Evolutionary conservation across 2,113 vertebrate species (phyloP).

Genomic region (Etheostoma cragini): DNA sequence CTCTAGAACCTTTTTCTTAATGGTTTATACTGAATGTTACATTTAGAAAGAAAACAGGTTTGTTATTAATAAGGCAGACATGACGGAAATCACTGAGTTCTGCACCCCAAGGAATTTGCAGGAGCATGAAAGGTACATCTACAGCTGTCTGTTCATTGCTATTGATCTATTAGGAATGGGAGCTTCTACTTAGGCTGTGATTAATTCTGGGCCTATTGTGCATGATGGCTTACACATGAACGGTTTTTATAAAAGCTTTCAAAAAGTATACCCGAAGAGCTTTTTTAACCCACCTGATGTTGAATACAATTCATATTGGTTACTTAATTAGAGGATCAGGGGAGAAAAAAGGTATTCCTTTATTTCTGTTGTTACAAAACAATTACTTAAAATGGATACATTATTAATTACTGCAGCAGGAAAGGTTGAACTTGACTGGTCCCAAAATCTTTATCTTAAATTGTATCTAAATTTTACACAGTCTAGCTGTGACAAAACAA

Average conservation of each 20-base stretch:
- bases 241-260: neutral
- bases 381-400: neutral
- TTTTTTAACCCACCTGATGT: neutral
- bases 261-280: neutral
- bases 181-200: slow-evolving; percentile 40
- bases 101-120: slow-evolving; percentile 64
- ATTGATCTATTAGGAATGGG: slow-evolving; percentile 75
- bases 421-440: neutral
- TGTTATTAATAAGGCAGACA: slow-evolving; percentile 68
- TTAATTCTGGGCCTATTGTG: slow-evolving; percentile 28
- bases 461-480: too few relatives aligned
- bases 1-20: slow-evolving; percentile 17
- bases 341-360: slow-evolving; percentile 11
- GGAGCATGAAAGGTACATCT: slow-evolving; percentile 68
- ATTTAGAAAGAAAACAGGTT: slow-evolving; percentile 57
- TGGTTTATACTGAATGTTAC: slow-evolving; percentile 37
- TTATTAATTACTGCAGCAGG: neutral
- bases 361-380: slow-evolving; percentile 31
- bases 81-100: slow-evolving; percentile 42
- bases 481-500: neutral
- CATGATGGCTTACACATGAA: slow-evolving; percentile 2
- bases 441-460: neutral
- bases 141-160: slow-evolving; percentile 59
- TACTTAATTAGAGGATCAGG: slow-evolving; percentile 9
- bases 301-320: neutral